Evolutionary conservation across 37 sponge, comb jelly and placozoan genomes (phyloP).

Genomic region (Beroe ovata): DNA sequence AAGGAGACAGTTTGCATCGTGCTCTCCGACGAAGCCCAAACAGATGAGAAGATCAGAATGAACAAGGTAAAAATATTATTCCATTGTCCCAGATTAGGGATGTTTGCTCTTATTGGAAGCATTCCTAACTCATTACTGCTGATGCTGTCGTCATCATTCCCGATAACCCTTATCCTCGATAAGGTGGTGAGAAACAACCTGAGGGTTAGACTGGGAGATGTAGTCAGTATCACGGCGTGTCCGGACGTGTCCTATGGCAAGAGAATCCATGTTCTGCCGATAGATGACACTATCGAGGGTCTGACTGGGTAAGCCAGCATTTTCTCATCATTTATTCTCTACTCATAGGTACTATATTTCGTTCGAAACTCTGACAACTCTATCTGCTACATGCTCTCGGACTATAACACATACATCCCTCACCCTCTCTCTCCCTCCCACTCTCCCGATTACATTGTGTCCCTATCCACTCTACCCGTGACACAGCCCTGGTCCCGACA

Average conservation of each 20-base stretch:
- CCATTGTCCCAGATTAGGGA: no score
- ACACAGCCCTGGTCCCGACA: conserved; percentile 40
- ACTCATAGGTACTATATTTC: no score
- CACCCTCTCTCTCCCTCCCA: no score
- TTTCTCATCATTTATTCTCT: no score
- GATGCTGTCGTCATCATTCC: no score
- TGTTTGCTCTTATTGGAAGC: no score
- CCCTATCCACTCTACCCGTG: not conserved
- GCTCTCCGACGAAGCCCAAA: conserved; percentile 87
- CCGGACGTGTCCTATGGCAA: conserved; percentile 99
- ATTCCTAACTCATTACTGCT: no score
- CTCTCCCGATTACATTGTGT: no score
- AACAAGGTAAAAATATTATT: no score
- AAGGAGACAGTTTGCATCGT: conserved; percentile 96
- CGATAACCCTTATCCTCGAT: not conserved
- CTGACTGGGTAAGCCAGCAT: conserved; percentile 90
- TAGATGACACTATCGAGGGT: conserved; percentile 97
- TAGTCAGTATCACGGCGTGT: conserved; percentile 92
- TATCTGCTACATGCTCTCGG: no score
- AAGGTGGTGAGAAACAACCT: conserved; percentile 94
- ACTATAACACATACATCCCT: no score
- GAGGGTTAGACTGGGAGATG: conserved; percentile 84
- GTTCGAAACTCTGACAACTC: no score
- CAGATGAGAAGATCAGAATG: conserved; percentile 94
- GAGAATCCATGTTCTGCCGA: conserved; percentile 94